Evolutionary conservation across 1,140 invertebrate genomes (phyloP).

Genomic region (Arion vulgaris): DNA sequence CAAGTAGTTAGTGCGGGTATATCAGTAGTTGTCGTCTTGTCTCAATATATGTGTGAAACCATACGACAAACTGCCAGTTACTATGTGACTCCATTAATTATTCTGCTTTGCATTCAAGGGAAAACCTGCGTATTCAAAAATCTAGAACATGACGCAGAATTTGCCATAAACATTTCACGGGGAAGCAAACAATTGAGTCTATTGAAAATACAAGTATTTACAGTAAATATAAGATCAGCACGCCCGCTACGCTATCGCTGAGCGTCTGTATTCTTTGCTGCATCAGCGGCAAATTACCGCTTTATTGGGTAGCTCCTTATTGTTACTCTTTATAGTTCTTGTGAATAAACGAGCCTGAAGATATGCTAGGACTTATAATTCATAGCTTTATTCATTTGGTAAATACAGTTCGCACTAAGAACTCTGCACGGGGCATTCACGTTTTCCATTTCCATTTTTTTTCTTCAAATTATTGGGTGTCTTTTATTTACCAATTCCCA

Average conservation of each 20-base stretch:
- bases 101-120: too few species aligned
- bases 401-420: background rate
- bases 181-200: too few species aligned
- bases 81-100: too few species aligned
- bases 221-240: background rate
- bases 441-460: background rate
- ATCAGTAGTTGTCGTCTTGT: too few species aligned
- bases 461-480: too few species aligned
- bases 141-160: too few species aligned
- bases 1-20: too few species aligned
- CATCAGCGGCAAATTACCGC: background rate
- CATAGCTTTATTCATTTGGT: background rate
- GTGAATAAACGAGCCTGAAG: background rate
- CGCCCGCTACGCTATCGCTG: background rate
- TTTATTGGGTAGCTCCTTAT: background rate
- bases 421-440: background rate
- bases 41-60: too few species aligned
- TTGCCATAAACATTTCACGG: too few species aligned
- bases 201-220: background rate
- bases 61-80: too few species aligned
- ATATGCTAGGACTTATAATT: background rate
- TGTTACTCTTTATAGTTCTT: background rate
- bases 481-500: slow-evolving; percentile 13
- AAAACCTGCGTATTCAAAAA: too few species aligned
- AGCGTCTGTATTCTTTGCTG: background rate